Percentiles rank a stretch among this genome's conserved stretches.
These are phyloP conservation scores for Monopis laevigella DNA, from an alignment of 2,888 invertebrate species.

Conservation along the genomic window DNA sequence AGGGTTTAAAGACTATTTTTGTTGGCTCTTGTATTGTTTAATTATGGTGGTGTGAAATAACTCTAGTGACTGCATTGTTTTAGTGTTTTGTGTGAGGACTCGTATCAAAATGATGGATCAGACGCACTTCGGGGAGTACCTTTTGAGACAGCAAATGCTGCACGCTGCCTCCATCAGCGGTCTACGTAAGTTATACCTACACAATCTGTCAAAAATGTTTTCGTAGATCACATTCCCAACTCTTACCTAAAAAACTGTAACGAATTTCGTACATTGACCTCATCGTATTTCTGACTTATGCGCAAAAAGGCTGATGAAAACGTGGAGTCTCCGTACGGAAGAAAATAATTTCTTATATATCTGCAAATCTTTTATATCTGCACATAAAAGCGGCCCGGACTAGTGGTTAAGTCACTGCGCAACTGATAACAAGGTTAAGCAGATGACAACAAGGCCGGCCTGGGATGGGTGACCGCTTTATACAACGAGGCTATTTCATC, in stretches of 20 bases:
- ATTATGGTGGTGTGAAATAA: constrained; percentile 18
- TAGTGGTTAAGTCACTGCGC: no score
- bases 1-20: constrained; percentile 15
- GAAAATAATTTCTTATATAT: no score
- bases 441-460: no score
- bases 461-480: no score
- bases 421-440: no score
- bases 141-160: constrained; percentile 60
- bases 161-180: constrained; percentile 56
- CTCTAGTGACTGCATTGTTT: constrained; percentile 23
- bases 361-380: no score
- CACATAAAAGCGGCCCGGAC: no score
- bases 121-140: constrained; percentile 57
- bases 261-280: background rate
- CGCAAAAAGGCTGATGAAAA: no score
- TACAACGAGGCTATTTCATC: no score
- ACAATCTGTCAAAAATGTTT: background rate
- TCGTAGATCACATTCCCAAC: background rate
- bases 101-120: constrained; percentile 53
- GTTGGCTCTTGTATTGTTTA: background rate
- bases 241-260: background rate
- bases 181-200: constrained; percentile 39
- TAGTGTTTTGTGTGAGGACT: constrained; percentile 11
- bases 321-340: no score
- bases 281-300: no score